Percentiles rank a stretch among this genome's conserved stretches.
Conservation (phyloP, 92 coral and sea anemone genomes). For the Muricea muricata region DNA sequence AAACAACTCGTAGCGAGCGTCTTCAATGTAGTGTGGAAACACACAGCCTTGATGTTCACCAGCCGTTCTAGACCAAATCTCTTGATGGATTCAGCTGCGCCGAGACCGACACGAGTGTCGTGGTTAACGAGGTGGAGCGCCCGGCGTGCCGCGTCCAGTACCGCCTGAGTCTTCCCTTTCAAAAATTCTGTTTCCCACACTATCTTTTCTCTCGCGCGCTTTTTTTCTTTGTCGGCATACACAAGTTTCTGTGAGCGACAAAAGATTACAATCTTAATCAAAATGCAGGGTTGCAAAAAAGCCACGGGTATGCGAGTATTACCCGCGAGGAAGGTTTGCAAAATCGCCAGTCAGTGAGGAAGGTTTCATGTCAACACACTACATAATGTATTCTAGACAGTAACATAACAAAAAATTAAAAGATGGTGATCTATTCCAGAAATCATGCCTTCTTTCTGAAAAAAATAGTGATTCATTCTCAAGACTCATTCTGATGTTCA, state of each 20-base stretch:
- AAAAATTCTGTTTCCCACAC: constrained; percentile 79
- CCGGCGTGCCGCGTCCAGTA: constrained; percentile 93
- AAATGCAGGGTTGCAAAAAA: neutral
- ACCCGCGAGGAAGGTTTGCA: too few species aligned
- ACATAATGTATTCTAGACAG: too few species aligned
- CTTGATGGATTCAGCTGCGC: constrained; percentile 86
- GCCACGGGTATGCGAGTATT: neutral
- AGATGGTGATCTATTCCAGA: too few species aligned
- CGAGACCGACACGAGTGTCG: constrained; percentile 83
- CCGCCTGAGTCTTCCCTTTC: constrained; percentile 98
- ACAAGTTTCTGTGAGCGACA: constrained; percentile 24
- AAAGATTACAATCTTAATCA: neutral
- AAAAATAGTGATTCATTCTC: too few species aligned
- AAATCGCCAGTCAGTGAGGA: too few species aligned
- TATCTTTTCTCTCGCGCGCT: constrained; percentile 2
- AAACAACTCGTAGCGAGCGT: constrained; percentile 91
- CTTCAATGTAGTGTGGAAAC: constrained; percentile 75
- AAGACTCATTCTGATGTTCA: too few species aligned
- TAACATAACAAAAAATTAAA: too few species aligned
- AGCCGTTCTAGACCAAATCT: constrained; percentile 78
- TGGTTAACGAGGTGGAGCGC: constrained; percentile 91
- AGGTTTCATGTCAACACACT: too few species aligned
- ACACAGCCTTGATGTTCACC: constrained; percentile 60
- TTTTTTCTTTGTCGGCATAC: constrained; percentile 15
- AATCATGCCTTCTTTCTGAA: too few species aligned